Base-by-base conservation (phyloP, 2,797 vertebrate species). In the Apogon hyalosoma region DNA sequence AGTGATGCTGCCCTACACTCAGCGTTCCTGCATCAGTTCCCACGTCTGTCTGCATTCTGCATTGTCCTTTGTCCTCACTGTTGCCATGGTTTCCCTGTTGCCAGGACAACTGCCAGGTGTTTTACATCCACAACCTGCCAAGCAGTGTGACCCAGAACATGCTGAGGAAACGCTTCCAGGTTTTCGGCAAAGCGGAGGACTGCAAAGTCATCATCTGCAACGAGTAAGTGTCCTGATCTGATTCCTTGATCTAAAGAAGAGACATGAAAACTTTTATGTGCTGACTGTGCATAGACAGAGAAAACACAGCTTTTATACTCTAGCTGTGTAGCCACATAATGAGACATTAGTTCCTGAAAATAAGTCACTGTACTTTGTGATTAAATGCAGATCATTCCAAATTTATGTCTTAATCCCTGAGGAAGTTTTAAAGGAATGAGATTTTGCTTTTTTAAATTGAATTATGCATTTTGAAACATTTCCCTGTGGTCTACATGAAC, bases 41-140 rank as follows among this genome's bases (percentile, higher is more conserved):
- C 56, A 49, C n/a, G 12, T 81, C 74, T 54, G 7, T 77, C 69
- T 56, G 49, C 56, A 52, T 54, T 71, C 81, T 68, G 45, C 16
- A 18, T 63, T 73, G 62, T 86, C 81, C 55, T 83, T 41, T 83
- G 71, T 85, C 78, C 83, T 89, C 63, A 91, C 85, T 63, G 88
- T 90, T 91, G 79, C 89, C 66, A 84, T 88, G 88, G 88, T 91
- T 88, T 89, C 79, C 69, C 52, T 80, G 86, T 91, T 90, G 75
- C 80, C 91, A 99, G 98, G 95, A 96, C 39, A 96, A 98, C 95
- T 97, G 97, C 87, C 96, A 97, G 40, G 93, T 99, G 87, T 96
- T 99, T 68, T 98, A 96, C 80, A 88, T 99, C 88, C 95, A 95
- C 88, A 97, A 98, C 89, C 96, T 99, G 88, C 95, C 97, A 63